phyloP scores from a whole-genome alignment of 1,140 invertebrate genomes.

The Tenebrio molitor region DNA sequence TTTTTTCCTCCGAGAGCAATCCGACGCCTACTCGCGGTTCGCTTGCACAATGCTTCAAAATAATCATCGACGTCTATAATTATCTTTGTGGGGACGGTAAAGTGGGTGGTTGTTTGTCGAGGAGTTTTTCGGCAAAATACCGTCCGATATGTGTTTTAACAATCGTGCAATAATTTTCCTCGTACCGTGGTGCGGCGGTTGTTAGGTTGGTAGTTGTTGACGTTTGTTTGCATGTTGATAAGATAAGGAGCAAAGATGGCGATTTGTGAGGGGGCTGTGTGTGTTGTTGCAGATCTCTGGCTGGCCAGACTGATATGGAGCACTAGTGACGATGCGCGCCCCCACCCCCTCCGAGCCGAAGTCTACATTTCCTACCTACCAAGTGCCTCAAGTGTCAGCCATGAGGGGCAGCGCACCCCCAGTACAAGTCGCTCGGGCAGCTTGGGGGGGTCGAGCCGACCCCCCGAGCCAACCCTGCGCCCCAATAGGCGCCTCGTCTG shows the following conservation, averaged over 20 bases:
- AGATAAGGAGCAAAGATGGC: conserved; percentile 16
- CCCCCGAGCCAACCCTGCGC: conserved; percentile 63
- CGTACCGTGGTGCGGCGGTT: no score
- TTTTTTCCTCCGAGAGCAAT: background rate
- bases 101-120: conserved; percentile 37
- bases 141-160: no score
- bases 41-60: conserved; percentile 36
- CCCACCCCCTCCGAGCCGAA: conserved; percentile 67
- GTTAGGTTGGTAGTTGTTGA: conserved; percentile 1
- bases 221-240: conserved; percentile 11
- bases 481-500: conserved; percentile 71
- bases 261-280: no score
- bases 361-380: conserved; percentile 67
- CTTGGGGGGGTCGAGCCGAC: conserved; percentile 68
- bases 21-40: conserved; percentile 26
- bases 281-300: conserved; percentile 65
- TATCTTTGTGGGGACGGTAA: background rate
- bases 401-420: conserved; percentile 67
- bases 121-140: no score
- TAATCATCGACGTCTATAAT: conserved; percentile 35
- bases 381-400: conserved; percentile 68
- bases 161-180: background rate
- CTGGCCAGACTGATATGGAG: conserved; percentile 68
- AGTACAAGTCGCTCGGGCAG: conserved; percentile 65
- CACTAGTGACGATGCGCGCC: conserved; percentile 66